Evolutionary conservation across 1,140 invertebrate genomes (phyloP).

Genomic region (Ostrea denselamellosa): DNA sequence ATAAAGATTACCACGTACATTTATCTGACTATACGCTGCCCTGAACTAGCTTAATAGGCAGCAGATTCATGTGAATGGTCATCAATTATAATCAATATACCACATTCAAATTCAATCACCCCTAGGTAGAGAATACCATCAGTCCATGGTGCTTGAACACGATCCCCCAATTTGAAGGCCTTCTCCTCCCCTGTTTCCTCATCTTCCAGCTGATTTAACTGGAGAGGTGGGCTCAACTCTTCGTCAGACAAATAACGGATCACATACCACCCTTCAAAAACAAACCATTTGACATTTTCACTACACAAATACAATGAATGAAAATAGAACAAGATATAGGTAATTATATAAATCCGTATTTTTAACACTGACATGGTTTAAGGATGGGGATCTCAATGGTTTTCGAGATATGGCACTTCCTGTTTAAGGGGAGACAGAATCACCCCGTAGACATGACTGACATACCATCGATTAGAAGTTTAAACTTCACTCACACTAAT

Average conservation of each 20-base stretch:
- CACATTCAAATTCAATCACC: constrained; percentile 27
- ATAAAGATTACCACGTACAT: neutral
- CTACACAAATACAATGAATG: neutral
- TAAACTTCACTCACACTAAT: no score
- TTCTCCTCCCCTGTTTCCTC: constrained; percentile 9
- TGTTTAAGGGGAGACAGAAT: no score
- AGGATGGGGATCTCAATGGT: no score
- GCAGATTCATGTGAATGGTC: neutral
- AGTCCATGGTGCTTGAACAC: neutral
- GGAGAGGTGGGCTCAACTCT: neutral
- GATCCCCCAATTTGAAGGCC: neutral
- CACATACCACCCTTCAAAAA: constrained; percentile 33
- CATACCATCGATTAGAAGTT: no score
- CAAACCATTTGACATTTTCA: neutral
- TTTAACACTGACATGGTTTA: no score
- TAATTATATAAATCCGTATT: no score
- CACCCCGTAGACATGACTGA: no score
- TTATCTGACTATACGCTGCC: neutral
- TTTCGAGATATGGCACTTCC: no score
- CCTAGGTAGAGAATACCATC: constrained; percentile 8
- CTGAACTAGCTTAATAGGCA: neutral
- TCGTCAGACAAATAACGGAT: neutral
- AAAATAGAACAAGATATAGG: no score
- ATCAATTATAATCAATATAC: constrained; percentile 15
- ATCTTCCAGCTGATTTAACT: neutral